Base-by-base conservation (phyloP, 2,888 invertebrate genomes). In the Pristionchus maxplancki region DNA sequence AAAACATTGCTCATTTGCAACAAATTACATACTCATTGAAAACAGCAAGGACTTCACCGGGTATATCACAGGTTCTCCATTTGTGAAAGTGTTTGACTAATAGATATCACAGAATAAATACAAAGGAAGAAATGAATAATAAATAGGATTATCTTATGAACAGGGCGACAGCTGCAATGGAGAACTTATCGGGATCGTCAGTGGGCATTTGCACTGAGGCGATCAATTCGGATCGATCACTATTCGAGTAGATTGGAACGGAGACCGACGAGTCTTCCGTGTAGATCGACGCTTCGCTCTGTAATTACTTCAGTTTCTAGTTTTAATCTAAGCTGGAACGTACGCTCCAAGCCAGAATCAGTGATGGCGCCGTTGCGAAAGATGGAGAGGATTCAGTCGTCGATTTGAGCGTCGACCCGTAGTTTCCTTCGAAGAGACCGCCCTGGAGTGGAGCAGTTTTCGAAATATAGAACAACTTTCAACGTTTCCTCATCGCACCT, bases 321-420 rank as follows among this genome's bases (percentile, higher is more conserved):
- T 6, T 2, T 6, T 34, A 17, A 1, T 34, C 11, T 34, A 17
- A 82, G n/a, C 58, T 17, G 50, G 40, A 24, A 20, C 90, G 91
- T 89, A 95, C 96, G 95, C 96, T 96, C 96, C 96, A 97, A 24
- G 96, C 96, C 62, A 97, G 95, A 64, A 95, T 95, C 93, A 96
- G 96, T 31, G 96, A 94, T 0, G 96, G 96, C n/a, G 96, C 96
- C n/a, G 95, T 93, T 62, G 95, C 95, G 78, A 96, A 95, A 91
- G 96, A 96, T 4, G 96, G 96, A 1, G 96, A 96, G 91, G 96
- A 96, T 13, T 96, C 94, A 88, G 95, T 95, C 91, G 96, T 96
- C 89, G 96, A 96, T 13, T 95, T 95, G 64, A 97, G 95, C 81
- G 95, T 95, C 4, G 95, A 94, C 8, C 96, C 96, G 93, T 96